phyloP scores from a whole-genome alignment of 2,888 invertebrate genomes.

The Strigamia transsilvanica region DNA sequence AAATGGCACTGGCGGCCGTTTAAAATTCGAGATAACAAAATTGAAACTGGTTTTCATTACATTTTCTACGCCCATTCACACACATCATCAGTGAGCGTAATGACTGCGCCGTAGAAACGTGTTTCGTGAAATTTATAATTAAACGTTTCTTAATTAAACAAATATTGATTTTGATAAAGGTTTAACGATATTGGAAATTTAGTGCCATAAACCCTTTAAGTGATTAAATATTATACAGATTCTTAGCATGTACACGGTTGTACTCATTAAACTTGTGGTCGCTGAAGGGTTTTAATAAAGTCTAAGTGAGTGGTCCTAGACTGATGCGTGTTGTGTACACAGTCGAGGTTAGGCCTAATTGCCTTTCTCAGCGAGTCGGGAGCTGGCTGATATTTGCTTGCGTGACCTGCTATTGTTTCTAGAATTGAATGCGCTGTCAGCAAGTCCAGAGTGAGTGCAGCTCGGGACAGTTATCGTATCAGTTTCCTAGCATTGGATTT shows the following conservation, averaged over 20 bases:
- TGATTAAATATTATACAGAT: conserved; percentile 1
- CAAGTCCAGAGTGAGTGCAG: neutral
- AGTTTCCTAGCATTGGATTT: neutral
- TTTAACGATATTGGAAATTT: conserved; percentile 5
- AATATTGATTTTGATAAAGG: neutral
- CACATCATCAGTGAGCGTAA: too few species aligned
- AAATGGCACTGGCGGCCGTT: too few species aligned
- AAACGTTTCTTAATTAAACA: neutral
- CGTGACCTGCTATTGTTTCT: conserved; percentile 18
- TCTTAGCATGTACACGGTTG: neutral
- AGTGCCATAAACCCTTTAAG: neutral
- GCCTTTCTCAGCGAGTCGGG: neutral
- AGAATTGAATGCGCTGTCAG: conserved; percentile 1
- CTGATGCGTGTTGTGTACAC: conserved; percentile 25
- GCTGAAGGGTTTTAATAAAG: conserved; percentile 21
- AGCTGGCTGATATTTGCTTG: neutral
- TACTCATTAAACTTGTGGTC: conserved; percentile 1
- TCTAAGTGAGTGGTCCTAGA: conserved; percentile 12
- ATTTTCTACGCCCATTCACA: too few species aligned
- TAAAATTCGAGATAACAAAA: too few species aligned
- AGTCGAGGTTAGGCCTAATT: neutral
- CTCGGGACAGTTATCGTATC: neutral
- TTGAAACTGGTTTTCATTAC: too few species aligned
- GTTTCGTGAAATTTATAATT: neutral
- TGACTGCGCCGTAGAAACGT: too few species aligned